These are phyloP conservation scores for Drosophila arawakana DNA, from an alignment of 1,140 invertebrate genomes.

Conservation along the genomic window DNA sequence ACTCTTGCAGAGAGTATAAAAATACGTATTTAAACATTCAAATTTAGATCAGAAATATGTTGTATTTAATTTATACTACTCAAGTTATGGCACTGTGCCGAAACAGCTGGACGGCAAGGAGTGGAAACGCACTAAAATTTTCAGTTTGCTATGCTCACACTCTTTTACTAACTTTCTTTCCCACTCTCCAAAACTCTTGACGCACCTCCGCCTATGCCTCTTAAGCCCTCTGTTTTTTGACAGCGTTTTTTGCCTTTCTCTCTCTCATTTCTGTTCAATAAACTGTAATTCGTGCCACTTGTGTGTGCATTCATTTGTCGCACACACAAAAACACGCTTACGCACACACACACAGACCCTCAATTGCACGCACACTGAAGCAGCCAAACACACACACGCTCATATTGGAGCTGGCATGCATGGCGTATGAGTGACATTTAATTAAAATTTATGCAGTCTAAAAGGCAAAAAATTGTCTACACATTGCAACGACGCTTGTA, in stretches of 20 bases:
- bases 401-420: conserved; percentile 67
- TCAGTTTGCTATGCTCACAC: conserved; percentile 9
- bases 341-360: conserved; percentile 1
- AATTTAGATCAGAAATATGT: neutral
- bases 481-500: conserved; percentile 16
- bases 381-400: conserved; percentile 53
- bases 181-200: neutral
- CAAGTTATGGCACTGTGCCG: neutral
- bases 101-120: neutral
- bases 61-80: too few relatives aligned
- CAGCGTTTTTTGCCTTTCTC: conserved; percentile 1
- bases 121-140: conserved; percentile 9
- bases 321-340: conserved; percentile 33
- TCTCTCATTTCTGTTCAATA: conserved; percentile 64
- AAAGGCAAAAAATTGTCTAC: conserved; percentile 67
- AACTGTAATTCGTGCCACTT: conserved; percentile 81
- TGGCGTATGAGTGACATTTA: conserved; percentile 83
- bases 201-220: neutral
- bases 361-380: conserved; percentile 31
- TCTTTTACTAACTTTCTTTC: neutral
- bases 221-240: conserved; percentile 14
- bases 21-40: too few relatives aligned
- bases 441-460: conserved; percentile 81
- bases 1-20: too few relatives aligned
- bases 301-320: conserved; percentile 75